Percentiles rank a stretch among this genome's conserved stretches.
Conservation (phyloP, 2,888 invertebrate genomes). For the Anodontia alba region DNA sequence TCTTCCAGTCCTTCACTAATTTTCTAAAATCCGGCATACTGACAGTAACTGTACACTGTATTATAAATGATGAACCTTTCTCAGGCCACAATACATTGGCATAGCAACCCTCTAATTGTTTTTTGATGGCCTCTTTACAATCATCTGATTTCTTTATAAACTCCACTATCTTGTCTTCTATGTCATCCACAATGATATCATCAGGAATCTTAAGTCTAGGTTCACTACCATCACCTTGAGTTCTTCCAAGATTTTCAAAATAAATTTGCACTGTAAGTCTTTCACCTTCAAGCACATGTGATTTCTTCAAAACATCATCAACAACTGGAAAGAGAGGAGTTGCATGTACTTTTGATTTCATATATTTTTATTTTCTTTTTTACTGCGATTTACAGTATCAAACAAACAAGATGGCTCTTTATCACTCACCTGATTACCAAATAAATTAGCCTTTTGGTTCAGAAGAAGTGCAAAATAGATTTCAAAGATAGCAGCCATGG, state of each 20-base stretch:
- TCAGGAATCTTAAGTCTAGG: neutral
- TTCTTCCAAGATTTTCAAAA: neutral
- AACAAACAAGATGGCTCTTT: too few relatives aligned
- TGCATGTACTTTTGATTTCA: too few relatives aligned
- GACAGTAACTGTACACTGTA: conserved; percentile 11
- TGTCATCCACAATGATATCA: neutral
- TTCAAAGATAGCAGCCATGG: too few relatives aligned
- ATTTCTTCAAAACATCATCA: conserved; percentile 15
- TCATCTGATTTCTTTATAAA: neutral
- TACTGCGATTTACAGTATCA: too few relatives aligned
- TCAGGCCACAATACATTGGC: conserved; percentile 8
- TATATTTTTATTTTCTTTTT: too few relatives aligned
- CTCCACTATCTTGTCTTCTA: neutral
- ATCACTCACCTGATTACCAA: too few relatives aligned
- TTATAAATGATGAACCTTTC: neutral
- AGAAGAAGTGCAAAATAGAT: too few relatives aligned
- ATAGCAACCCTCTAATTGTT: conserved; percentile 2
- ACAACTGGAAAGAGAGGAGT: conserved; percentile 33
- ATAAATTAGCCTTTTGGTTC: too few relatives aligned
- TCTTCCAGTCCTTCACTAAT: neutral
- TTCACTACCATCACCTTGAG: conserved; percentile 14
- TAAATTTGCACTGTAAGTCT: conserved; percentile 19
- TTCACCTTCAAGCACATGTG: conserved; percentile 19
- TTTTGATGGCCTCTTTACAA: conserved; percentile 9
- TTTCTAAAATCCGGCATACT: conserved; percentile 5